phyloP scores from a whole-genome alignment of 2,888 invertebrate genomes.

The Seladonia tumulorum region DNA sequence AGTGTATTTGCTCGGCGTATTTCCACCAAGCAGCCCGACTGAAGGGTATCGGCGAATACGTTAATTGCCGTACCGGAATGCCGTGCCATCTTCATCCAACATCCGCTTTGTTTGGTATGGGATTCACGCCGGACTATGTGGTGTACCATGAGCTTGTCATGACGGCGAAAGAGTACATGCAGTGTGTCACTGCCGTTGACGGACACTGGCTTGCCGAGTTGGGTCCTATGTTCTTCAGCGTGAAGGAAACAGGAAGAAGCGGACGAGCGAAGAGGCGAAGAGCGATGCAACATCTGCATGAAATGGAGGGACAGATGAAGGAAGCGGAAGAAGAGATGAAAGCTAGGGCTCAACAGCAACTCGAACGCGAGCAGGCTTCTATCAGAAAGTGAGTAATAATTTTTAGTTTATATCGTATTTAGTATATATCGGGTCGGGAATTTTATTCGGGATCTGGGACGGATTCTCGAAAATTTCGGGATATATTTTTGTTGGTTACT shows the following conservation, averaged over 20 bases:
- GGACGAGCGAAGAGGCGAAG: constrained; percentile 95
- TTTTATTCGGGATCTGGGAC: too few relatives aligned
- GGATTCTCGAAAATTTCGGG: not conserved
- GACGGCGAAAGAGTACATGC: constrained; percentile 99
- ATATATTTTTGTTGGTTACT: not conserved
- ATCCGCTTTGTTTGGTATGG: constrained; percentile 98
- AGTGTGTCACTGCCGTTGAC: constrained; percentile 99
- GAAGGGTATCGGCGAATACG: constrained; percentile 99
- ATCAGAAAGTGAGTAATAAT: constrained; percentile 86
- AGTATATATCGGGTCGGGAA: too few relatives aligned
- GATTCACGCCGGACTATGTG: constrained; percentile 98
- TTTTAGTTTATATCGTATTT: too few relatives aligned
- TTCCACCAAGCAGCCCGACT: constrained; percentile 98
- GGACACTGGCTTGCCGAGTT: constrained; percentile 99
- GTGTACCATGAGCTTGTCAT: constrained; percentile 99
- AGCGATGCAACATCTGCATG: constrained; percentile 94
- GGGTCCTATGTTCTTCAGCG: constrained; percentile 99
- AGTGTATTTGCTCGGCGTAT: constrained; percentile 99
- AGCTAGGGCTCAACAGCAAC: constrained; percentile 91
- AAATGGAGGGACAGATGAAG: constrained; percentile 99
- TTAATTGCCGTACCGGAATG: constrained; percentile 99
- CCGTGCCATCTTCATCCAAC: constrained; percentile 99
- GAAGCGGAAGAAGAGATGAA: constrained; percentile 95
- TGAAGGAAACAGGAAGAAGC: constrained; percentile 94
- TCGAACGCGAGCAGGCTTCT: constrained; percentile 89